Percentiles rank a stretch among this genome's conserved stretches.
Evolutionary conservation across 2,888 invertebrate species (phyloP).

Genomic region (Drosophila anomalata): DNA sequence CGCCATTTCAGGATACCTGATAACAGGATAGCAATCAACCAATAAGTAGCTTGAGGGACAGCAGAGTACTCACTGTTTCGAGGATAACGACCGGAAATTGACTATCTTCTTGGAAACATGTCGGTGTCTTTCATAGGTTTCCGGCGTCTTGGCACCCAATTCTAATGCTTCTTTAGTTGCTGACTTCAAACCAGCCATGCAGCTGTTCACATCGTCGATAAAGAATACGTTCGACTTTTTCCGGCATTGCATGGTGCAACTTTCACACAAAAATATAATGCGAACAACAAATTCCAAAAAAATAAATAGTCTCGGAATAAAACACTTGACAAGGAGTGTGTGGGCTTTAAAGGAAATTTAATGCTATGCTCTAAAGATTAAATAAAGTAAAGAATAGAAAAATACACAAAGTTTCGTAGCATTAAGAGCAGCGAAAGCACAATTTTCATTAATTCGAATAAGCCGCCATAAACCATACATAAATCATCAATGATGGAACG

Average conservation of each 20-base stretch:
- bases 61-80: neutral
- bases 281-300: neutral
- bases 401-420: too few species aligned
- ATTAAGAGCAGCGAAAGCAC: neutral
- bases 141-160: neutral
- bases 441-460: neutral
- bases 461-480: neutral
- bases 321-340: neutral
- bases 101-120: neutral
- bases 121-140: neutral
- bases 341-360: neutral
- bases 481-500: too few species aligned
- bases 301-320: neutral
- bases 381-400: neutral
- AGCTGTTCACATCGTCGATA: neutral
- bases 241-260: neutral
- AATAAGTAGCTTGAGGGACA: neutral
- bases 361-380: neutral
- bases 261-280: neutral
- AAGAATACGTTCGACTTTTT: conserved; percentile 1
- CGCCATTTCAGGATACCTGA: conserved; percentile 1
- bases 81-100: neutral
- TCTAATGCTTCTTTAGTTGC: neutral
- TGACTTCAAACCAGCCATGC: neutral
- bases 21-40: neutral